Percentiles rank a stretch among this genome's conserved stretches.
Evolutionary conservation across 2,888 invertebrate species (phyloP).

Genomic region (Aethes cnicana): DNA sequence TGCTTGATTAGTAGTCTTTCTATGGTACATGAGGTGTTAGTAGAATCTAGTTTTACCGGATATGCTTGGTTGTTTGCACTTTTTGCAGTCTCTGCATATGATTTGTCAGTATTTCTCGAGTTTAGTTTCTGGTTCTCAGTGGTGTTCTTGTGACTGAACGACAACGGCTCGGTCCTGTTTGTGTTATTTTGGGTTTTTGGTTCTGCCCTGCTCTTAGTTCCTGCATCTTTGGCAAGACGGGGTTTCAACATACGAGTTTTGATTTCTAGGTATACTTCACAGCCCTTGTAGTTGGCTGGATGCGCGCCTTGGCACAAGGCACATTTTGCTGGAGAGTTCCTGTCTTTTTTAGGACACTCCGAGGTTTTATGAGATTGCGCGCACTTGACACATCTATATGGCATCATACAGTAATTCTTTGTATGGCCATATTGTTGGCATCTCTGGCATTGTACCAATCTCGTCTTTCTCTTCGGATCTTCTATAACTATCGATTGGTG

Average conservation of each 20-base stretch:
- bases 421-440: constrained; percentile 26
- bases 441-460: constrained; percentile 14
- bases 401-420: constrained; percentile 25
- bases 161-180: too few relatives aligned
- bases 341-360: neutral
- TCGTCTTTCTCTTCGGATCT: constrained; percentile 7
- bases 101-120: too few relatives aligned
- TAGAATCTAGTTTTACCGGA: too few relatives aligned
- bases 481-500: constrained; percentile 13
- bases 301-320: neutral
- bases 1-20: neutral
- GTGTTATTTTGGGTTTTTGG: neutral
- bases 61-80: neutral
- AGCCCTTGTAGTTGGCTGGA: constrained; percentile 13
- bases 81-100: too few relatives aligned
- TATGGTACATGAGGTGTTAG: neutral
- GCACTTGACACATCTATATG: constrained; percentile 24
- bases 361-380: constrained; percentile 1
- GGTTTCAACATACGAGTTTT: neutral
- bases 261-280: constrained; percentile 9
- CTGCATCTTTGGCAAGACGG: too few relatives aligned
- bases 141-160: too few relatives aligned
- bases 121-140: too few relatives aligned
- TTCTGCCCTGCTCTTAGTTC: too few relatives aligned
- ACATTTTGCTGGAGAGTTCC: neutral